A percentile compares a stretch with the other conserved stretches of the same genome.
These are phyloP conservation scores for Chaetorhynchus papuensis DNA, from an alignment of 2,113 vertebrate species.

Conservation along the genomic window DNA sequence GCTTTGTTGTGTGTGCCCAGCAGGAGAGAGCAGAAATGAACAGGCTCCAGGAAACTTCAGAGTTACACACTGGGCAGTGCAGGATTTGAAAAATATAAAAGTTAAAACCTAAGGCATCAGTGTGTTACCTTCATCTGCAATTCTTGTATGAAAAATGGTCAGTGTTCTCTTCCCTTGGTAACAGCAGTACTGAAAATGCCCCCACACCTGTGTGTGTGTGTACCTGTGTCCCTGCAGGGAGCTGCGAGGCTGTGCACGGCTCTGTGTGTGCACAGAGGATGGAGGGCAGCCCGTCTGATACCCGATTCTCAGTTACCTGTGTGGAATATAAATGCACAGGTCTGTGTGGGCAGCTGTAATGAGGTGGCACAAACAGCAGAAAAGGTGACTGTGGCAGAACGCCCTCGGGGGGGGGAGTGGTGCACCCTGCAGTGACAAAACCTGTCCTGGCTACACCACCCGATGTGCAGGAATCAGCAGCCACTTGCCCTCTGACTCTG, in stretches of 20 bases:
- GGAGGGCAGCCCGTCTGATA: neutral
- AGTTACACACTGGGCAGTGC: no score
- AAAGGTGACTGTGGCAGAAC: neutral
- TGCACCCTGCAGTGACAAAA: neutral
- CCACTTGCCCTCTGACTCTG: neutral
- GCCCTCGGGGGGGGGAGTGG: neutral
- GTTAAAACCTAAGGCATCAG: no score
- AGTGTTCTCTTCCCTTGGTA: neutral
- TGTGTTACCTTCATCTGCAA: neutral
- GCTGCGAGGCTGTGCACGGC: rapidly evolving
- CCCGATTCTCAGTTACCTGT: neutral
- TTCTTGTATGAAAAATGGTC: neutral
- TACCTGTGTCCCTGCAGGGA: neutral
- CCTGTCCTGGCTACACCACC: neutral
- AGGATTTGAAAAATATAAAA: no score
- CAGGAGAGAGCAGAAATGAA: no score
- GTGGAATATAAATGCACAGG: neutral
- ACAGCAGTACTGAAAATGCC: neutral
- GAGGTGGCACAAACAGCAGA: neutral
- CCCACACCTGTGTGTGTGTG: no score
- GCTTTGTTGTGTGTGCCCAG: no score
- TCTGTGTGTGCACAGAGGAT: neutral
- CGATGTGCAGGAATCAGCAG: neutral
- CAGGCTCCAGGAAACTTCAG: no score
- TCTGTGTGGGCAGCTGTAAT: neutral